Conservation (phyloP, 2,888 invertebrate genomes). For the Podabrus alpinus region DNA sequence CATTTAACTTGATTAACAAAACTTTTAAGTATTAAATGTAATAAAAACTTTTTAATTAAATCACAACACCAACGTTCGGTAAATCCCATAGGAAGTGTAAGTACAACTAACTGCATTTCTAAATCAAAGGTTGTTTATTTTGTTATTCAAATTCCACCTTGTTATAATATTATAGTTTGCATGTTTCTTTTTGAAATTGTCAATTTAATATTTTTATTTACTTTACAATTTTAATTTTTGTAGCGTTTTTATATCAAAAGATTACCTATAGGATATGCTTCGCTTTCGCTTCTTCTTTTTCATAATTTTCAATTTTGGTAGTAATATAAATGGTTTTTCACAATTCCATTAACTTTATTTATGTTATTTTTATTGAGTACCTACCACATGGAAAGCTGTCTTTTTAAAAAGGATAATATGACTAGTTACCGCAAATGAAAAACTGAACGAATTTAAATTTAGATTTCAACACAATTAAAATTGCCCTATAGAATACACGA, state of each 20-base stretch:
- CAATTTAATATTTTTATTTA: not conserved
- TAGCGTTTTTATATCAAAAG: not conserved
- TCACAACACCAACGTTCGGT: not conserved
- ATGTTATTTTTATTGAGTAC: not conserved
- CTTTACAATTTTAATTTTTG: not conserved
- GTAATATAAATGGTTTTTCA: not conserved
- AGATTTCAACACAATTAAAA: too few species aligned
- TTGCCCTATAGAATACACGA: too few species aligned
- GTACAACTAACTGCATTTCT: not conserved
- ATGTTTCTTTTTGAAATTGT: not conserved
- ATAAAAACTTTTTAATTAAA: not conserved
- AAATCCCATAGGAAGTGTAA: not conserved
- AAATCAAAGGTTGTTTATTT: not conserved
- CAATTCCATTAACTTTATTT: not conserved
- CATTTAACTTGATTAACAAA: not conserved
- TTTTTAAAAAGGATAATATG: too few species aligned
- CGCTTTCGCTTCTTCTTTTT: not conserved
- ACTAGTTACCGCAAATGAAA: too few species aligned
- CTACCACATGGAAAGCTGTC: too few species aligned
- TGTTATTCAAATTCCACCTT: not conserved
- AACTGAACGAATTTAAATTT: too few species aligned
- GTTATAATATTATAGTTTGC: not conserved
- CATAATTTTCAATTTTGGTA: not conserved
- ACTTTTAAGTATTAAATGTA: not conserved
- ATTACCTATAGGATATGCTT: not conserved